Evolutionary conservation across 2,888 invertebrate genomes (phyloP).

Genomic region (Agriotes lineatus): DNA sequence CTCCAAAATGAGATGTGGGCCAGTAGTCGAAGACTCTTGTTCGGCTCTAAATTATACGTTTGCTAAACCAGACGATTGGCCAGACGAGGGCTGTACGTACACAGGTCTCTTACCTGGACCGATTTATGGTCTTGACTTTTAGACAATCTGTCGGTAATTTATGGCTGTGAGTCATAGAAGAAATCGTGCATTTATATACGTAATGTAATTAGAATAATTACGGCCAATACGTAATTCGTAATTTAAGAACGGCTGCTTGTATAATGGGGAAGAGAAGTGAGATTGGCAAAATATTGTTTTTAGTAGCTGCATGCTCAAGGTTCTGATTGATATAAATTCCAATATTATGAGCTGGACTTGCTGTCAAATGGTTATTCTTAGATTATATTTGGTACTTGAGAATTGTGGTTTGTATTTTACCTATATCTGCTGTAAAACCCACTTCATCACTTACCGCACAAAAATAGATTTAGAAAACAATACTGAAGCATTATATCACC

Average conservation of each 20-base stretch:
- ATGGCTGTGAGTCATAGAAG: background rate
- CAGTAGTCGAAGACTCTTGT: constrained; percentile 2
- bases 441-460: too few relatives aligned
- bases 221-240: background rate
- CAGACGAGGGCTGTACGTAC: constrained; percentile 3
- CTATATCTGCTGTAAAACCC: too few relatives aligned
- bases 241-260: background rate
- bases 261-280: too few relatives aligned
- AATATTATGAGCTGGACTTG: too few relatives aligned
- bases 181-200: background rate
- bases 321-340: too few relatives aligned
- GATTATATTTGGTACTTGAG: too few relatives aligned
- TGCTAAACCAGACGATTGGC: background rate
- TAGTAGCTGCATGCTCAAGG: too few relatives aligned
- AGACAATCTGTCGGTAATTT: background rate
- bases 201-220: background rate
- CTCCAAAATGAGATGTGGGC: constrained; percentile 21
- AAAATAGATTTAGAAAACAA: too few relatives aligned
- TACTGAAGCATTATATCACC: too few relatives aligned
- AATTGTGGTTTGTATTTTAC: too few relatives aligned
- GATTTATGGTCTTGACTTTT: constrained; percentile 15
- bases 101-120: constrained; percentile 4
- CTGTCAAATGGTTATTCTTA: too few relatives aligned
- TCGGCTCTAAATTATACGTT: constrained; percentile 22
- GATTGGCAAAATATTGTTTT: too few relatives aligned